Evolutionary conservation across 2,113 vertebrate species (phyloP).

Genomic region (Semicossyphus pulcher): DNA sequence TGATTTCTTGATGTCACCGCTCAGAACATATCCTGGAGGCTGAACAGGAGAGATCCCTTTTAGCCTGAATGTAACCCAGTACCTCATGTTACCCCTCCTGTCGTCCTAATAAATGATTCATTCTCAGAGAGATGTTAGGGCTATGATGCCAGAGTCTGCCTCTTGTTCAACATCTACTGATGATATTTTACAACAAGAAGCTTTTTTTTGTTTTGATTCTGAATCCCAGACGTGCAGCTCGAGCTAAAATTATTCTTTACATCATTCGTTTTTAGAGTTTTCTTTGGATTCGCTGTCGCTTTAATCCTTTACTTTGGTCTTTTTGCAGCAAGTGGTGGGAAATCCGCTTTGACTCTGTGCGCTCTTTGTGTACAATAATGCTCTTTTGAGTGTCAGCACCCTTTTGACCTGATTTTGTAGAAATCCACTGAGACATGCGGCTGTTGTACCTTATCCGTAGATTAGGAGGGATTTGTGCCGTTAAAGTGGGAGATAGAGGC

Average conservation of each 20-base stretch:
- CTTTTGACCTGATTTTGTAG: slow-evolving; percentile 65
- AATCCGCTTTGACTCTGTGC: background rate
- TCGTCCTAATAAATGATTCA: slow-evolving; percentile 49
- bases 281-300: background rate
- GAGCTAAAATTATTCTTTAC: background rate
- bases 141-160: slow-evolving; percentile 3
- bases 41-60: slow-evolving; percentile 41
- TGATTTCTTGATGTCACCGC: slow-evolving; percentile 37
- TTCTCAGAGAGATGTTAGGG: slow-evolving; percentile 31
- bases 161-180: slow-evolving; percentile 13
- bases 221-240: background rate
- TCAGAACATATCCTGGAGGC: slow-evolving; percentile 41
- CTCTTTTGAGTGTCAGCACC: slow-evolving; percentile 41
- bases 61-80: slow-evolving; percentile 35
- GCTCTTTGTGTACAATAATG: slow-evolving; percentile 32
- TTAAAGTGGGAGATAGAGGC: slow-evolving; percentile 32
- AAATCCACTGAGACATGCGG: slow-evolving; percentile 60
- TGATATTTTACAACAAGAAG: slow-evolving; percentile 7
- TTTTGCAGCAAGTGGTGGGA: background rate
- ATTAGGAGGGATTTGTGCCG: slow-evolving; percentile 70
- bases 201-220: background rate
- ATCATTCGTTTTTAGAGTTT: background rate
- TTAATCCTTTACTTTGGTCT: slow-evolving; percentile 25
- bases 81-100: slow-evolving; percentile 12
- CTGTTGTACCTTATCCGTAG: slow-evolving; percentile 61